Evolutionary conservation across 2,113 vertebrate species (phyloP).

Genomic region (Dicerorhinus sumatrensis): DNA sequence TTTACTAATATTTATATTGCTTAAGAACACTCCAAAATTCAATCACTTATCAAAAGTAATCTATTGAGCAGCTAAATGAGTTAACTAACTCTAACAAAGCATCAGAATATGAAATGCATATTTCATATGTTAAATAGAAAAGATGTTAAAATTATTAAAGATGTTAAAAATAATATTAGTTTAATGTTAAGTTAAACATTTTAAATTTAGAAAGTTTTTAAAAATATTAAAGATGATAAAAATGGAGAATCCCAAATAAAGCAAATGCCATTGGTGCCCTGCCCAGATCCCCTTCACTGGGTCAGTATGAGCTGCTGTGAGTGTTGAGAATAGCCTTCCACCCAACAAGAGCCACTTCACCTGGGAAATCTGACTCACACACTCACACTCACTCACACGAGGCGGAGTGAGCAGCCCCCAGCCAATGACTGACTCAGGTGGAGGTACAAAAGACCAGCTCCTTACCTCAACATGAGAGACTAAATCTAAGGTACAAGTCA

Average conservation of each 20-base stretch:
- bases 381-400: background rate
- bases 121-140: background rate
- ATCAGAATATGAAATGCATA: background rate
- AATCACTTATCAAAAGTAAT: background rate
- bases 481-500: background rate
- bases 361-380: background rate
- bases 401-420: background rate
- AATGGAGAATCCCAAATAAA: background rate
- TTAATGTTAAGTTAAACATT: background rate
- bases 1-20: background rate
- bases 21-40: background rate
- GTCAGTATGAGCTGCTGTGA: background rate
- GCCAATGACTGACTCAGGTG: background rate
- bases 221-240: background rate
- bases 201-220: background rate
- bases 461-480: background rate
- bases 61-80: background rate
- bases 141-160: background rate
- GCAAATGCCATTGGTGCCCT: background rate
- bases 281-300: background rate
- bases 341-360: background rate
- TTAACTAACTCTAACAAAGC: background rate
- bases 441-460: background rate
- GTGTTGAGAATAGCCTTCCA: background rate
- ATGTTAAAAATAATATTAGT: background rate